These are phyloP conservation scores for Hippocampus zosterae DNA, from an alignment of 2,113 vertebrate species.

Conservation along the genomic window DNA sequence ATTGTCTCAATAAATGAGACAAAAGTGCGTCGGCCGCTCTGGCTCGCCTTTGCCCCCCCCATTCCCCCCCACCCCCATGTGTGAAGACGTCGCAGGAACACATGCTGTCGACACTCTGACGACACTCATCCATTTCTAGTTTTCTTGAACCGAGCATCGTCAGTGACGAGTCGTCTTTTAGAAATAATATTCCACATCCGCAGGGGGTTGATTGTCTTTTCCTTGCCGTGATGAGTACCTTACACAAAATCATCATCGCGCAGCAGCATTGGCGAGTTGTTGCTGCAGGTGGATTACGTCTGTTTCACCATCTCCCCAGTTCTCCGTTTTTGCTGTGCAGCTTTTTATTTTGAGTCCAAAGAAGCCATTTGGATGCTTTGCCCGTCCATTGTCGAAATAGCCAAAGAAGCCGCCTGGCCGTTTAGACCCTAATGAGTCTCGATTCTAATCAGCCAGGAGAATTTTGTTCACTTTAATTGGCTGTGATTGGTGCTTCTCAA, in stretches of 20 bases:
- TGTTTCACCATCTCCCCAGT: slow-evolving; percentile 9
- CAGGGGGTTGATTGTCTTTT: background rate
- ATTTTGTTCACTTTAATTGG: slow-evolving; percentile 41
- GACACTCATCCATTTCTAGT: background rate
- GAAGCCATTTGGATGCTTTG: slow-evolving; percentile 21
- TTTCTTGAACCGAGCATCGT: background rate
- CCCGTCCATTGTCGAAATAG: slow-evolving; percentile 41
- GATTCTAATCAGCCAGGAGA: slow-evolving; percentile 36
- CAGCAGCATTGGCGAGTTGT: background rate
- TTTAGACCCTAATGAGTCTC: slow-evolving; percentile 53
- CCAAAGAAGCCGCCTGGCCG: slow-evolving; percentile 48
- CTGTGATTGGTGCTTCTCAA: slow-evolving; percentile 41
- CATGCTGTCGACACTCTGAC: too few relatives aligned
- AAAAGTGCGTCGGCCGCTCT: too few relatives aligned
- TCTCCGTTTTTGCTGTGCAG: background rate
- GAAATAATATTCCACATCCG: background rate
- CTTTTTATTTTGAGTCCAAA: slow-evolving; percentile 54
- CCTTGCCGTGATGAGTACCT: background rate
- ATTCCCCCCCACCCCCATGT: too few relatives aligned
- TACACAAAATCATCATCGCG: background rate
- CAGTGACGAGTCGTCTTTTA: background rate
- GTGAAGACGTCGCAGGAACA: too few relatives aligned
- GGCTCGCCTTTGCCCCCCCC: too few relatives aligned
- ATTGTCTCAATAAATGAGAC: too few relatives aligned
- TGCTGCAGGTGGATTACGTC: slow-evolving; percentile 23